A percentile compares a stretch with the other conserved stretches of the same genome.
These are phyloP conservation scores for Aptenodytes forsteri DNA, from an alignment of 2,113 vertebrate species.

Conservation along the genomic window DNA sequence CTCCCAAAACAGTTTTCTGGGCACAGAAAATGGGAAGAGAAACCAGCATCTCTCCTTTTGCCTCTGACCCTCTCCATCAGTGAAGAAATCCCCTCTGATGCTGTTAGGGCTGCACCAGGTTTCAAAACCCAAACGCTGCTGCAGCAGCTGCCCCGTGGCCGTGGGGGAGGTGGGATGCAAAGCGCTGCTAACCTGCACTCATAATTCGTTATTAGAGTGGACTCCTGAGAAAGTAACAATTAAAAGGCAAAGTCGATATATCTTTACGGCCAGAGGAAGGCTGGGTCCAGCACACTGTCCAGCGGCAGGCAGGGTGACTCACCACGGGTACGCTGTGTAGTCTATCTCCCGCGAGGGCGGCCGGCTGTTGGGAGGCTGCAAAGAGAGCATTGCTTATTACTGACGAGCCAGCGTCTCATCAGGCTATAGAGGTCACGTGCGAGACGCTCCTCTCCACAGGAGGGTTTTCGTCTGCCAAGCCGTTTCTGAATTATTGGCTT, in stretches of 20 bases:
- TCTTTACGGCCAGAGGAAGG: background rate
- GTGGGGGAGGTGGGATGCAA: rapidly evolving
- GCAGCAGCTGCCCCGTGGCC: background rate
- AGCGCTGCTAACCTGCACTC: rapidly evolving
- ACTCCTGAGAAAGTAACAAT: background rate
- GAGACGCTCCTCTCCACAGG: background rate
- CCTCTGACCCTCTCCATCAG: background rate
- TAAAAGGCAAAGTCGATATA: rapidly evolving
- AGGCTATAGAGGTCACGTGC: rapidly evolving
- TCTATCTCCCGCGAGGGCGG: constrained; percentile 87
- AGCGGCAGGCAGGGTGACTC: constrained; percentile 33
- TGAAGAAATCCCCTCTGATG: background rate
- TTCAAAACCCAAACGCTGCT: background rate
- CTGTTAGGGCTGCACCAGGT: background rate
- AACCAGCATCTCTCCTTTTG: background rate
- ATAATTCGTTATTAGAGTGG: rapidly evolving
- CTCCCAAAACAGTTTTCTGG: background rate
- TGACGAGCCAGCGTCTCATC: rapidly evolving
- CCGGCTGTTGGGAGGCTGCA: constrained; percentile 81
- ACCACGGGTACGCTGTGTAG: constrained; percentile 92
- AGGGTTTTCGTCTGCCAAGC: background rate
- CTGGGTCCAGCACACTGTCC: background rate
- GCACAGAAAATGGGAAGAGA: background rate
- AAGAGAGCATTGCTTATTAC: background rate
- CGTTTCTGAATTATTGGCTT: background rate